These are phyloP conservation scores for Psilopsiagon aurifrons DNA, from an alignment of 2,113 vertebrate species.

Conservation along the genomic window DNA sequence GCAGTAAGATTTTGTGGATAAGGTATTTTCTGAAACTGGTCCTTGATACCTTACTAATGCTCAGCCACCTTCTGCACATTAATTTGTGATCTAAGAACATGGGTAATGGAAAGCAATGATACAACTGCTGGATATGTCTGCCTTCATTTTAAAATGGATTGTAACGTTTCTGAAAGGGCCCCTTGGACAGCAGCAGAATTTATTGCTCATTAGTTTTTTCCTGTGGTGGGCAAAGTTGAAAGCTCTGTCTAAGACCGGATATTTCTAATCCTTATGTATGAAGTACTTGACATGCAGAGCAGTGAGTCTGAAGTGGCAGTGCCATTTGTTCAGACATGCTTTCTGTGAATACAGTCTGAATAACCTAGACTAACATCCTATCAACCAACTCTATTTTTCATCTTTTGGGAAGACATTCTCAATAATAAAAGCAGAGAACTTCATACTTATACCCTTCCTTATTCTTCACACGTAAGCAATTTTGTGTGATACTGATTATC, in stretches of 20 bases:
- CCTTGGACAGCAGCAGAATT: background rate
- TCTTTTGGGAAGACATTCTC: background rate
- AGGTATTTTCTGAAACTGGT: background rate
- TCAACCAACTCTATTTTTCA: background rate
- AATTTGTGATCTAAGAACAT: background rate
- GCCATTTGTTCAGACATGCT: background rate
- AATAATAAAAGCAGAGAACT: background rate
- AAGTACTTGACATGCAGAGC: background rate
- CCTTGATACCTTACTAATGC: background rate
- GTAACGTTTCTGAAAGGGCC: background rate
- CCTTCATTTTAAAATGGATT: background rate
- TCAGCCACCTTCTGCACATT: background rate
- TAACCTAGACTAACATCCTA: background rate
- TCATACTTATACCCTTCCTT: background rate
- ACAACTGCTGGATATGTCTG: background rate
- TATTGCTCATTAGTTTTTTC: background rate
- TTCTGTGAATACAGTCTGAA: background rate
- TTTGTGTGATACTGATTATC: background rate
- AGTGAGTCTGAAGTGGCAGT: background rate
- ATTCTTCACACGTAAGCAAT: background rate
- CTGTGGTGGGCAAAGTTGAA: background rate
- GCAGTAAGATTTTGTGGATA: background rate
- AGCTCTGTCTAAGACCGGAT: background rate
- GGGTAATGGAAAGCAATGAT: background rate
- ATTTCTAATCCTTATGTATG: background rate